phyloP scores from a whole-genome alignment of 2,113 vertebrate species.

The Dryoscopus gambensis region DNA sequence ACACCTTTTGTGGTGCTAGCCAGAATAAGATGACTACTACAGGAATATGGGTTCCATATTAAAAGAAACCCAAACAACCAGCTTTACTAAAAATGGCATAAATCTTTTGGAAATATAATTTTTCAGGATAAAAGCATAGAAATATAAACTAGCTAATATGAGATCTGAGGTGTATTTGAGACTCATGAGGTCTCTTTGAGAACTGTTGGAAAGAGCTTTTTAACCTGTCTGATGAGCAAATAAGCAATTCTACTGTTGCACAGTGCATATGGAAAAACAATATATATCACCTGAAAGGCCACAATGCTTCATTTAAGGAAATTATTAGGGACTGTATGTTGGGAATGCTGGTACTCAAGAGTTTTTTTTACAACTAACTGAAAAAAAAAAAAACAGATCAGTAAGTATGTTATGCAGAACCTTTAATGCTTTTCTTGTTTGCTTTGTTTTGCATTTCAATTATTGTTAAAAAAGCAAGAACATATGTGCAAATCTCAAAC shows the following conservation, averaged over 20 bases:
- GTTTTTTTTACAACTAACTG: not conserved
- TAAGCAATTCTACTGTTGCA: not conserved
- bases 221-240: not conserved
- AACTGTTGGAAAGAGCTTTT: not conserved
- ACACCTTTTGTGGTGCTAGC: not conserved
- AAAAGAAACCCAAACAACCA: not conserved
- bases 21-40: not conserved
- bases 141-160: not conserved
- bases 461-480: not conserved
- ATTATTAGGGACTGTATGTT: not conserved
- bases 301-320: not conserved
- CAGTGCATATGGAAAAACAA: not conserved
- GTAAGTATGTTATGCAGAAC: not conserved
- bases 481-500: not conserved
- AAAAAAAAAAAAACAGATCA: not conserved
- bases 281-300: not conserved
- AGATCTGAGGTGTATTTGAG: not conserved
- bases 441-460: not conserved
- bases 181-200: not conserved
- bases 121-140: not conserved
- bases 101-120: not conserved
- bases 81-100: not conserved
- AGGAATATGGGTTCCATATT: not conserved
- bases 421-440: not conserved
- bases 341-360: not conserved